These are phyloP conservation scores for Tamandua tetradactyla DNA, from an alignment of 2,797 vertebrate genomes.

Conservation along the genomic window DNA sequence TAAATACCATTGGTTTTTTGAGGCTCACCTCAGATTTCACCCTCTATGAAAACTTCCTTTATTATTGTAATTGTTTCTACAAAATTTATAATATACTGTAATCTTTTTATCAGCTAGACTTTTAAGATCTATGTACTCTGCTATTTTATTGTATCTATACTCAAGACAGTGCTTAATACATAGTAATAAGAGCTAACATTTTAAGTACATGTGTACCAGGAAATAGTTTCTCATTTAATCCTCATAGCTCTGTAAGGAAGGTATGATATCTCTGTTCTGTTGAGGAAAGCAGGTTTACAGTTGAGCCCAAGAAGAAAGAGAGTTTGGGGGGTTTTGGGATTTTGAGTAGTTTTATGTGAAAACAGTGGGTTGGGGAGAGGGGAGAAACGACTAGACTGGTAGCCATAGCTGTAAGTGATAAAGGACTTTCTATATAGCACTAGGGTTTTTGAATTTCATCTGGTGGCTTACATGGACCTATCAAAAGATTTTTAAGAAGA, in stretches of 20 bases:
- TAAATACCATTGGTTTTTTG: neutral
- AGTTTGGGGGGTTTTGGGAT: neutral
- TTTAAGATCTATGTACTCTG: too few species aligned
- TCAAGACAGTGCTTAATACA: too few species aligned
- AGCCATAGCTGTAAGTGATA: neutral
- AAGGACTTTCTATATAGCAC: neutral
- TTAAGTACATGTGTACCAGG: neutral
- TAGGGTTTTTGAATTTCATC: neutral
- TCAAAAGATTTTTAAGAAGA: constrained; percentile 24
- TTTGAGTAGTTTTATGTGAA: neutral
- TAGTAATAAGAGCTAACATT: too few species aligned
- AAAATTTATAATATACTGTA: too few species aligned
- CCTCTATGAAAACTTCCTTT: neutral
- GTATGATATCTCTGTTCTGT: neutral
- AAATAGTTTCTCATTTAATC: neutral
- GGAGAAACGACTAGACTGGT: neutral
- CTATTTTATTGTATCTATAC: too few species aligned
- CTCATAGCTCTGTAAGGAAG: neutral
- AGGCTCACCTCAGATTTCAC: neutral
- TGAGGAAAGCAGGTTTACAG: neutral
- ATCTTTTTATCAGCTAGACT: too few species aligned
- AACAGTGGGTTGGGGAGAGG: neutral
- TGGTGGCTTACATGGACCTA: neutral
- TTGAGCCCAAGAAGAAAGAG: neutral
- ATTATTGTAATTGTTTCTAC: too few species aligned